phyloP scores from a whole-genome alignment of 2,888 invertebrate species.

The Lypha dubia region DNA sequence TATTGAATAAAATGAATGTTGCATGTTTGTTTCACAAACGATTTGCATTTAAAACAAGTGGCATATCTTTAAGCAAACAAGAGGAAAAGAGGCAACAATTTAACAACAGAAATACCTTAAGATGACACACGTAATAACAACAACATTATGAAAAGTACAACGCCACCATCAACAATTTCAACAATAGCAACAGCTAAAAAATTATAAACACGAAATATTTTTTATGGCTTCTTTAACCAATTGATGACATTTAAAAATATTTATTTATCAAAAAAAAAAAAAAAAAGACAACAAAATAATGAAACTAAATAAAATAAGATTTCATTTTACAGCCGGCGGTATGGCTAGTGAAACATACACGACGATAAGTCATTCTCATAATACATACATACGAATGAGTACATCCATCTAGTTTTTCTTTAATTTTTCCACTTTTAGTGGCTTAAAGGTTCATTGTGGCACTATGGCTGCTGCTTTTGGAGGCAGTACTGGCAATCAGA shows the following conservation, averaged over 20 bases:
- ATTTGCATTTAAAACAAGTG: conserved; percentile 66
- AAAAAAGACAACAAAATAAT: conserved; percentile 6
- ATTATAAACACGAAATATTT: conserved; percentile 66
- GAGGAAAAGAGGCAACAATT: conserved; percentile 29
- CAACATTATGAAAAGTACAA: conserved; percentile 56
- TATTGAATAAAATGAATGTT: conserved; percentile 18
- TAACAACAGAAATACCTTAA: conserved; percentile 36
- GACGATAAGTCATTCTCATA: conserved; percentile 68
- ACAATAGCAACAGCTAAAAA: conserved; percentile 11
- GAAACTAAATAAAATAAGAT: conserved; percentile 43
- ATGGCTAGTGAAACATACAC: not conserved
- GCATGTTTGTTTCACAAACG: conserved; percentile 49
- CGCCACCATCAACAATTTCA: conserved; percentile 17
- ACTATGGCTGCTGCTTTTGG: conserved; percentile 40
- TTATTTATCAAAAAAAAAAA: conserved; percentile 64
- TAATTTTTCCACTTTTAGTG: conserved; percentile 14
- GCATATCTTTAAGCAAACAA: conserved; percentile 39
- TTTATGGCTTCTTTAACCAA: conserved; percentile 68
- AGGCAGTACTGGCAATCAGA: conserved; percentile 11
- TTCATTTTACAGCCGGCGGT: conserved; percentile 48
- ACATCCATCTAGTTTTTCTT: conserved; percentile 24
- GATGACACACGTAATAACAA: conserved; percentile 51
- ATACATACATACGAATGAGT: conserved; percentile 61
- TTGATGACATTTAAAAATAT: conserved; percentile 72
- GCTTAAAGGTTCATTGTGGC: conserved; percentile 53